These are phyloP conservation scores for Deroplatys truncata DNA, from an alignment of 2,888 invertebrate genomes.

Conservation along the genomic window DNA sequence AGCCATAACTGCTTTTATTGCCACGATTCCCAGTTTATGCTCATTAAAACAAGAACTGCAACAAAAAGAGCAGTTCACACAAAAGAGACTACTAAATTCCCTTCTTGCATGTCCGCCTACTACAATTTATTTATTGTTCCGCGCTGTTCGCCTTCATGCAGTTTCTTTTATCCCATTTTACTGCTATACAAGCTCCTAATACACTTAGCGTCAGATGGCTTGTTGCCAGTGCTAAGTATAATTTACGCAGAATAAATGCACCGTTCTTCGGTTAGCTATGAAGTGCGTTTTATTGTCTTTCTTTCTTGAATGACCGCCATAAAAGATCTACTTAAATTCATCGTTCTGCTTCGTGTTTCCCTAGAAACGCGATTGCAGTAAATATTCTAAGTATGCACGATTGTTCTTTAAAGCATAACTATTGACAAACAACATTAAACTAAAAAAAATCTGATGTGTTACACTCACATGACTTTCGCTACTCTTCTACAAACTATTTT, in stretches of 20 bases:
- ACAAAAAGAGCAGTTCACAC: neutral
- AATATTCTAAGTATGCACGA: no score
- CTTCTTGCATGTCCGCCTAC: neutral
- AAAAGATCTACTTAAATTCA: neutral
- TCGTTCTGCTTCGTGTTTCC: neutral
- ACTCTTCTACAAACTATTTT: no score
- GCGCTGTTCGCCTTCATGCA: neutral
- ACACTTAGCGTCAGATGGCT: neutral
- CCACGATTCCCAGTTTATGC: no score
- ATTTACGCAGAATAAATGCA: neutral
- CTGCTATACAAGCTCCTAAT: neutral
- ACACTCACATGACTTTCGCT: no score
- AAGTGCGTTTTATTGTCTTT: neutral
- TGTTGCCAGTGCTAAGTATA: neutral
- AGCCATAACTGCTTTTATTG: neutral
- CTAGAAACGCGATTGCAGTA: no score
- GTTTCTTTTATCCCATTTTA: neutral
- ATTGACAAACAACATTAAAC: no score
- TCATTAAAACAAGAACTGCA: neutral
- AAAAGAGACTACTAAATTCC: neutral
- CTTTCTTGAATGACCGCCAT: neutral
- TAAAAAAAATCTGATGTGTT: no score
- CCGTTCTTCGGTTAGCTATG: neutral
- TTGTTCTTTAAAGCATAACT: no score
- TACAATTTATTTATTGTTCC: neutral